Conservation (phyloP, 1,140 invertebrate genomes). For the Chironomus striatipennis region DNA sequence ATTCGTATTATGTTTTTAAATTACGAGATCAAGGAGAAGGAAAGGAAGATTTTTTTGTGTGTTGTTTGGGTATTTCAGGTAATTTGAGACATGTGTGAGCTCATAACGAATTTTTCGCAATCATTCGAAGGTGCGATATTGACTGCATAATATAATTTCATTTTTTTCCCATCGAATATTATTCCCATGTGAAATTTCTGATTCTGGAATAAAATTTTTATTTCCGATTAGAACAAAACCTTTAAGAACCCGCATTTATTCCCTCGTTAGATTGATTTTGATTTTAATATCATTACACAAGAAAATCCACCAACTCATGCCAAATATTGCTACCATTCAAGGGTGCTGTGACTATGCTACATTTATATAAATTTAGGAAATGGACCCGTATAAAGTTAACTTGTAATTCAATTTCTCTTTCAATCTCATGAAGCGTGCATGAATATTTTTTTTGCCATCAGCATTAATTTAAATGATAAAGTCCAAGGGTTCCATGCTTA, state of each 20-base stretch:
- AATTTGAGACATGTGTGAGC: conserved; percentile 7
- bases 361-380: not conserved
- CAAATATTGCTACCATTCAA: not conserved
- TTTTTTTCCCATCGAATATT: not conserved
- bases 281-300: not conserved
- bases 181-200: too few species aligned
- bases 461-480: conserved; percentile 3
- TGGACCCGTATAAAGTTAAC: not conserved
- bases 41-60: too few species aligned
- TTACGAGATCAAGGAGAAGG: not conserved
- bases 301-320: not conserved
- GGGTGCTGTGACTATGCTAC: not conserved
- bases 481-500: not conserved
- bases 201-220: too few species aligned
- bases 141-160: not conserved
- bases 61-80: not conserved
- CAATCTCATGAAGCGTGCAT: not conserved
- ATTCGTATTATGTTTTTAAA: conserved; percentile 4
- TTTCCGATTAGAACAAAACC: not conserved
- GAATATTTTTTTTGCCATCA: not conserved
- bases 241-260: not conserved
- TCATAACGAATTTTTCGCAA: not conserved
- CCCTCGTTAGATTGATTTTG: not conserved
- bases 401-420: not conserved
- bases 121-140: not conserved